Evolutionary conservation across 2,888 invertebrate species (phyloP), one percentile per base, ranked within the genome.

Genomic region (Masnerella sp.): DNA sequence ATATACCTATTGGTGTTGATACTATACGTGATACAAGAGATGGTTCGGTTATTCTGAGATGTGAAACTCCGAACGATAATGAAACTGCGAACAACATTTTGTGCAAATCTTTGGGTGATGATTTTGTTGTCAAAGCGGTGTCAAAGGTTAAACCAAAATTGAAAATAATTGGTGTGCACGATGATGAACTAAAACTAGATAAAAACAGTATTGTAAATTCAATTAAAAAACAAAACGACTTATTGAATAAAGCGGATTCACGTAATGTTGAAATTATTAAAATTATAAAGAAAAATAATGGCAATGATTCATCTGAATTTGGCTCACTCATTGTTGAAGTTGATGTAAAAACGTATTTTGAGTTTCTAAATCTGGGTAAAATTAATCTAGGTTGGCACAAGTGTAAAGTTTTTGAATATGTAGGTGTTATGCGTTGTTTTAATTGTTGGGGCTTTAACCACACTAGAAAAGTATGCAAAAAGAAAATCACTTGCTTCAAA

Each of bases 371-470:
- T 4, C 2, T 15, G 1, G 32, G 9, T 17, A 30, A 47, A 32
- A 47, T 47, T 4, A 47, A 47, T 30, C 11, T 47, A 0, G 47
- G 30, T 14, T 45, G 45, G 45, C 45, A 45, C 9, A 45, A 45
- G 28, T 45, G 28, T 14, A 14, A 8, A 14, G 32, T 47, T 5
- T 47, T 3, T 32, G 47, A 47, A 7, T 18, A 30, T 47, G 17
- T 47, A 2, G 18, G 47, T 0, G 17, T 47, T 2, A 2, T 47
- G 30, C 15, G 32, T 32, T 47, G 47, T 32, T 47, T 17, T 11
- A 47, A 47, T 2, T 47, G 47, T 17, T 47, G 47, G 47, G 47
- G 47, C 5, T 47, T 32, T 17, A 47, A 47, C 8, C 47, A 47
- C 14, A 32, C 32, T 2, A 47, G 32, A 1, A 47, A 30, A 47